Evolutionary conservation across 2,888 invertebrate species (phyloP).

Genomic region (Eudemis profundana): DNA sequence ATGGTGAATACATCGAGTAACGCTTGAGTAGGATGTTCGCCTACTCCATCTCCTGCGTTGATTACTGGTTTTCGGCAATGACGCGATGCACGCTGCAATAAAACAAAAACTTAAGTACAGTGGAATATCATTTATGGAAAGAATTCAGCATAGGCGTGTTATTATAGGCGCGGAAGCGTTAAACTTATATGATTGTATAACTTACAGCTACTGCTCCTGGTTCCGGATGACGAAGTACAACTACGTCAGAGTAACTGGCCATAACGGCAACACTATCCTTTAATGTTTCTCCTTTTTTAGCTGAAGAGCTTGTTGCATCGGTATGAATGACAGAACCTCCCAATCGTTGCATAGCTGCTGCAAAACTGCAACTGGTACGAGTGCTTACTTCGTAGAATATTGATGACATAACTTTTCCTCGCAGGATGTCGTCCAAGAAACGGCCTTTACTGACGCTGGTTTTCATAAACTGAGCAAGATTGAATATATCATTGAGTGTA

Average conservation of each 20-base stretch:
- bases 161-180: no score
- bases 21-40: constrained; percentile 99
- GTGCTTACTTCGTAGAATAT: constrained; percentile 99
- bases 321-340: constrained; percentile 97
- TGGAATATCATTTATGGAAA: background rate
- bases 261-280: constrained; percentile 94
- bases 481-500: constrained; percentile 96
- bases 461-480: constrained; percentile 95
- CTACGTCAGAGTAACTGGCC: constrained; percentile 97
- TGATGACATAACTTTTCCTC: constrained; percentile 97
- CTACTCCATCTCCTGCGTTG: constrained; percentile 99
- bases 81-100: constrained; percentile 90
- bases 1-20: constrained; percentile 99
- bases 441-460: constrained; percentile 93
- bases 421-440: constrained; percentile 92
- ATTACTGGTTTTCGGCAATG: constrained; percentile 96
- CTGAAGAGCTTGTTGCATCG: constrained; percentile 95
- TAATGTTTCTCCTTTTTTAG: constrained; percentile 97
- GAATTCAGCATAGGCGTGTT: no score
- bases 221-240: constrained; percentile 97
- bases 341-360: constrained; percentile 97
- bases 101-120: constrained; percentile 17
- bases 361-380: constrained; percentile 97
- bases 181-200: constrained; percentile 47
- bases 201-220: constrained; percentile 95